A percentile compares a stretch with the other conserved stretches of the same genome.
Conservation (phyloP, 1,140 invertebrate genomes). For the Anoplophora glabripennis region DNA sequence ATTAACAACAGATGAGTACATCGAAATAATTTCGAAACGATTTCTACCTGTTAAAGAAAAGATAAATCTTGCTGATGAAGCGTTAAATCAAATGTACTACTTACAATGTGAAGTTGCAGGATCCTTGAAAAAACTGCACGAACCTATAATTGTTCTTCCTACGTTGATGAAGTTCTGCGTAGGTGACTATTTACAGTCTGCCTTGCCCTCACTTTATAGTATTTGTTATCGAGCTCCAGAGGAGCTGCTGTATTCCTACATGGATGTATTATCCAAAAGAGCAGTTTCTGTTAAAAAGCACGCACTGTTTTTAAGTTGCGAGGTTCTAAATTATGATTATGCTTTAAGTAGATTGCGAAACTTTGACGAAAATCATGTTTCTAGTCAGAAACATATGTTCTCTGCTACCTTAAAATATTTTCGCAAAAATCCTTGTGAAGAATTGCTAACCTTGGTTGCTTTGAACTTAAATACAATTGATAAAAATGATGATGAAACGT, state of each 20-base stretch:
- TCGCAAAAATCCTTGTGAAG: conserved; percentile 2
- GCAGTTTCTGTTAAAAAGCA: neutral
- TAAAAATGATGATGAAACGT: conserved; percentile 11
- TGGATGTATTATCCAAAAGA: neutral
- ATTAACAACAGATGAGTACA: neutral
- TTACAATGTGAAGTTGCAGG: neutral
- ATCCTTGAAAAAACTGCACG: neutral
- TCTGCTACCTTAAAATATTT: conserved; percentile 13
- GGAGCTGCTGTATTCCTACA: neutral
- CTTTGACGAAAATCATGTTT: too few species aligned
- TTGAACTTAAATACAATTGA: conserved; percentile 4
- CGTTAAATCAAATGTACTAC: neutral
- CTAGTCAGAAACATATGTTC: conserved; percentile 8
- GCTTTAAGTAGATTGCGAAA: neutral
- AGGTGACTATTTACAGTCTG: neutral
- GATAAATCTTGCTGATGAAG: neutral
- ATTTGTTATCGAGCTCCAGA: neutral
- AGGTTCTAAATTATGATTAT: neutral
- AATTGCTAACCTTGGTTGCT: neutral
- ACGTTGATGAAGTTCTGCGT: neutral
- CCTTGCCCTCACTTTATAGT: neutral
- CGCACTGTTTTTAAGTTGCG: neutral
- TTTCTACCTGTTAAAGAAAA: neutral
- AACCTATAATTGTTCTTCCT: neutral
- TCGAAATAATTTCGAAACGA: neutral